These are phyloP conservation scores for Synodontis membranacea DNA, from an alignment of 2,113 vertebrate genomes.

Conservation along the genomic window DNA sequence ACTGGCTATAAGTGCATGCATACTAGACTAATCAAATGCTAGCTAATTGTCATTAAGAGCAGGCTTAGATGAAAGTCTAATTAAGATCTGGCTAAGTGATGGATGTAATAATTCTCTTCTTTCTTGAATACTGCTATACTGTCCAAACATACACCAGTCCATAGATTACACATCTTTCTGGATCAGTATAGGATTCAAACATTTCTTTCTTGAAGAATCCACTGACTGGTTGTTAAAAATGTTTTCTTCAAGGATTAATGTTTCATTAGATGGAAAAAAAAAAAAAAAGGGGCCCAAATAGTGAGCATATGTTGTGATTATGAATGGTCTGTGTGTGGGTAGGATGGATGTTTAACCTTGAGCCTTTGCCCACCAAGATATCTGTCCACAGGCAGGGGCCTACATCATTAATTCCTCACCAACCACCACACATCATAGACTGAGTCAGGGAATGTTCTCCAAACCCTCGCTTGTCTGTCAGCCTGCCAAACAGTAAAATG, in stretches of 20 bases:
- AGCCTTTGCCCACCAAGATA: slow-evolving; percentile 9
- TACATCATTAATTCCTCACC: slow-evolving; percentile 15
- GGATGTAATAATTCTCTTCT: not conserved
- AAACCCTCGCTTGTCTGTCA: not conserved
- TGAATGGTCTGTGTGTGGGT: slow-evolving; percentile 1
- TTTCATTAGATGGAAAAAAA: not conserved
- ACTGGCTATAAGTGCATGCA: not conserved
- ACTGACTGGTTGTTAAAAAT: not conserved
- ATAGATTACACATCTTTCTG: not conserved
- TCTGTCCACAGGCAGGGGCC: not conserved
- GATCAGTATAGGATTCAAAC: not conserved
- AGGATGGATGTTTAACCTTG: slow-evolving; percentile 12
- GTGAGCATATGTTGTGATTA: not conserved
- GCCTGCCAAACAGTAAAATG: slow-evolving; percentile 15
- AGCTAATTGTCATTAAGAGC: not conserved
- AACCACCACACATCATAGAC: not conserved
- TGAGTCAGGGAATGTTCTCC: slow-evolving; percentile 15
- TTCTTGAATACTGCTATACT: not conserved
- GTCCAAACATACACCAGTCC: not conserved
- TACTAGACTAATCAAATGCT: not conserved
- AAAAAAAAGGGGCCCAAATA: not conserved
- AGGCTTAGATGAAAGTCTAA: no score
- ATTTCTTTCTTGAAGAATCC: not conserved
- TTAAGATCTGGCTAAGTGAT: not conserved
- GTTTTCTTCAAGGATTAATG: not conserved